phyloP scores from a whole-genome alignment of 2,797 vertebrate genomes.

The Helicolenus hilgendorfi region DNA sequence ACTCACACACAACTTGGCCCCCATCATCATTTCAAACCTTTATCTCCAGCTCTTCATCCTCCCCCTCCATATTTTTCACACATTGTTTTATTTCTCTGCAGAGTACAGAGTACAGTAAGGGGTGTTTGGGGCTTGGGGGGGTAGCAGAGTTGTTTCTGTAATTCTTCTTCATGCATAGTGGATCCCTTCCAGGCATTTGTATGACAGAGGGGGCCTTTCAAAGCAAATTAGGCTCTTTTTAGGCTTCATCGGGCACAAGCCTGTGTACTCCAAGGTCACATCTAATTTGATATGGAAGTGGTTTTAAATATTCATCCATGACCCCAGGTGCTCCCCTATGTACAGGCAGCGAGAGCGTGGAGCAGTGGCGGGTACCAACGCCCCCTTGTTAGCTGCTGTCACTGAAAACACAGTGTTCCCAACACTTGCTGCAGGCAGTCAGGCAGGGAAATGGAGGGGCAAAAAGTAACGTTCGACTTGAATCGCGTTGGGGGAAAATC shows the following conservation, averaged over 20 bases:
- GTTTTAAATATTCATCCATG: constrained; percentile 87
- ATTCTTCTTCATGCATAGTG: constrained; percentile 29
- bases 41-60: neutral
- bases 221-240: constrained; percentile 74
- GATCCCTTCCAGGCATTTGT: constrained; percentile 63
- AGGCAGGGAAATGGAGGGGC: constrained; percentile 17
- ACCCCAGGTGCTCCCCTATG: constrained; percentile 77
- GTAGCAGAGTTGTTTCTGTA: constrained; percentile 39
- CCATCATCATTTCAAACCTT: neutral
- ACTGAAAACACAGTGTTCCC: constrained; percentile 56
- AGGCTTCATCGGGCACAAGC: constrained; percentile 60
- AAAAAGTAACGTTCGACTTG: constrained; percentile 15
- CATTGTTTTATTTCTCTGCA: neutral
- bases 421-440: constrained; percentile 61
- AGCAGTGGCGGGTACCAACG: neutral
- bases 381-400: constrained; percentile 58
- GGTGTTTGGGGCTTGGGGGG: neutral
- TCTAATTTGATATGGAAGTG: constrained; percentile 82
- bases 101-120: neutral
- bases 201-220: constrained; percentile 42
- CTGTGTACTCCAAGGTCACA: constrained; percentile 80
- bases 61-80: neutral
- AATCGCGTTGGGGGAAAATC: neutral
- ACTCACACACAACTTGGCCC: neutral
- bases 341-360: neutral